These are phyloP conservation scores for Leptinotarsa haldemani DNA, from an alignment of 2,888 invertebrate genomes.

Conservation along the genomic window DNA sequence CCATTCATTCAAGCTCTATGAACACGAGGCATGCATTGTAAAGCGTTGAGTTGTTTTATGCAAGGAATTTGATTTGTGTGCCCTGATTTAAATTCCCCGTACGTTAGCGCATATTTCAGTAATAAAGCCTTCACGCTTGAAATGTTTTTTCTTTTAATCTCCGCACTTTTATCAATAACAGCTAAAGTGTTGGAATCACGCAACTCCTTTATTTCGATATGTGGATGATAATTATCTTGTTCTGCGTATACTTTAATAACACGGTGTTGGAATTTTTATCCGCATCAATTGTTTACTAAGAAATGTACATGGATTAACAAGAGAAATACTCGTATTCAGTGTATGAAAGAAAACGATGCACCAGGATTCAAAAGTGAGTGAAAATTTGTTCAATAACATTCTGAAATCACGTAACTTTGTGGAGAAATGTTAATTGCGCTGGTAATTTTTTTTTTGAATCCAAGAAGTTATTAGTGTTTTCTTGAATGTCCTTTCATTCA, in stretches of 20 bases:
- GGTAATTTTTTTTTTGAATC: too few species aligned
- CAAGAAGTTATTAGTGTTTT: too few species aligned
- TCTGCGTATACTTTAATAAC: constrained; percentile 30
- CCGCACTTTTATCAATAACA: constrained; percentile 32
- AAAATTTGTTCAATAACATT: too few species aligned
- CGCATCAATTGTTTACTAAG: constrained; percentile 23
- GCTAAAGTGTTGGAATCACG: constrained; percentile 37
- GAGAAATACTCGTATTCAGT: constrained; percentile 7
- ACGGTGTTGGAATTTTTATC: constrained; percentile 33
- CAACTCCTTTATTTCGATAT: constrained; percentile 31
- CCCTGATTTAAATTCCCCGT: constrained; percentile 32
- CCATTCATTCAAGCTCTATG: constrained; percentile 17
- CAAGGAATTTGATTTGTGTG: constrained; percentile 29
- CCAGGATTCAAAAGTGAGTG: background rate
- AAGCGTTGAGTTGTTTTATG: constrained; percentile 12
- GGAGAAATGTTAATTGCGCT: too few species aligned
- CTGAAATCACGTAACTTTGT: too few species aligned
- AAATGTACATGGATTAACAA: background rate
- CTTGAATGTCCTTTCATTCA: too few species aligned
- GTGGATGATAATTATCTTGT: constrained; percentile 33
- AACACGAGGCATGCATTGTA: constrained; percentile 23
- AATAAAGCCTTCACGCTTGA: constrained; percentile 32
- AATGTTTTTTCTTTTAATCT: constrained; percentile 29
- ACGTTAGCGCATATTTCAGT: constrained; percentile 30
- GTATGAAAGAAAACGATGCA: constrained; percentile 1